Percentiles rank a stretch among this genome's conserved stretches.
Conservation (phyloP, 23 tunicate species). For the Halocynthia aurantium region DNA sequence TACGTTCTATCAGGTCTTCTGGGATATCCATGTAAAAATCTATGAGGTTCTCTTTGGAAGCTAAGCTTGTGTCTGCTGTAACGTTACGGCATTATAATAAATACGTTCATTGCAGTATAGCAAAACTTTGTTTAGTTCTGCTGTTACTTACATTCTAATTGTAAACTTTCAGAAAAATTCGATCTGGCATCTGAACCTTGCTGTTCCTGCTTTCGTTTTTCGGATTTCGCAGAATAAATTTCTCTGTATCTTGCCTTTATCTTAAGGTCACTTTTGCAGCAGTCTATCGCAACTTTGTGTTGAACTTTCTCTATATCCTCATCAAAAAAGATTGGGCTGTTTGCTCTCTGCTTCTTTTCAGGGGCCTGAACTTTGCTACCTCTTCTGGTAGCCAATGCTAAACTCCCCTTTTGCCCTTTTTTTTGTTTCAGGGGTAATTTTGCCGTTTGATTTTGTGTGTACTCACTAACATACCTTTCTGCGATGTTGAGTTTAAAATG, state of each 20-base stretch:
- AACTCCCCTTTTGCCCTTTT: background rate
- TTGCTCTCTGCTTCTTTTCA: background rate
- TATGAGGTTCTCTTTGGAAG: slow-evolving; percentile 45
- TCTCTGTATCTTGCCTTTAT: slow-evolving; percentile 20
- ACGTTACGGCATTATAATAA: background rate
- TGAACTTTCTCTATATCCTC: background rate
- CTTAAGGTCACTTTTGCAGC: slow-evolving; percentile 15
- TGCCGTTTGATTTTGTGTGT: background rate
- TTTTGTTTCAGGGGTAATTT: background rate
- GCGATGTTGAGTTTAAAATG: slow-evolving; percentile 64
- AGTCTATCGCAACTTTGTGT: slow-evolving; percentile 12
- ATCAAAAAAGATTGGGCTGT: slow-evolving; percentile 10
- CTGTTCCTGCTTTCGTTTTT: background rate
- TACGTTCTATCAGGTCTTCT: slow-evolving; percentile 52
- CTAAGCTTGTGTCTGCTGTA: slow-evolving; percentile 42
- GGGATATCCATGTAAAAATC: slow-evolving; percentile 41
- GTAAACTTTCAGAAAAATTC: no score
- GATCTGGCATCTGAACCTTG: background rate
- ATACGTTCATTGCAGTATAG: no score
- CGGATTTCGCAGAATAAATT: slow-evolving; percentile 9
- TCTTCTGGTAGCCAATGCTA: background rate
- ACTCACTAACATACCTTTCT: slow-evolving; percentile 32
- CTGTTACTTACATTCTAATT: no score
- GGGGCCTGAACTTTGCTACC: background rate
- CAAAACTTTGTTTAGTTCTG: no score